phyloP scores from a whole-genome alignment of 2,113 vertebrate species.

The Thamnophis sirtalis region DNA sequence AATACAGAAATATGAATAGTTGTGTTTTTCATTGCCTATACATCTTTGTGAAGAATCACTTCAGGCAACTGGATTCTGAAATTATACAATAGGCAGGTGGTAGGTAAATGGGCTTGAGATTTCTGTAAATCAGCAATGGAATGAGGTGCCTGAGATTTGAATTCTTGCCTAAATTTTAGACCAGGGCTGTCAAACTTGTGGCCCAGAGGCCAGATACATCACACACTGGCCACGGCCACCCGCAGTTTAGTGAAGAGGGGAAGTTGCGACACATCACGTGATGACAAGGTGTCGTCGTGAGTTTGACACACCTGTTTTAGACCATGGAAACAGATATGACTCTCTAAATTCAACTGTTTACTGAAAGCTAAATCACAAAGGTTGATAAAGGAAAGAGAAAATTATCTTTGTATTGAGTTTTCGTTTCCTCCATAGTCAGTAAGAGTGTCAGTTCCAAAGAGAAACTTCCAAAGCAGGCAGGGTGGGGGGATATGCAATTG shows the following conservation, averaged over 20 bases:
- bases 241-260: no score
- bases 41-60: not conserved
- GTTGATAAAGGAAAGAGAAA: conserved; percentile 1
- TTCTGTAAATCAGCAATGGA: not conserved
- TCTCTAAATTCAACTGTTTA: not conserved
- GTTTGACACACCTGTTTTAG: not conserved
- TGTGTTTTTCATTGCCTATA: not conserved
- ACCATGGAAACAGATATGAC: not conserved
- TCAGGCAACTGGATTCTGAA: not conserved
- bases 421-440: not conserved
- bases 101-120: not conserved
- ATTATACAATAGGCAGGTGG: not conserved
- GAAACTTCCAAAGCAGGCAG: fast-evolving
- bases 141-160: not conserved
- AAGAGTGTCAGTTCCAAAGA: not conserved
- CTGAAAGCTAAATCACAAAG: not conserved
- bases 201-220: no score
- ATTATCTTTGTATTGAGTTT: not conserved
- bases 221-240: no score
- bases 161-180: not conserved
- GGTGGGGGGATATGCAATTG: not conserved
- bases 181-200: no score
- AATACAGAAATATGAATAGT: not conserved
- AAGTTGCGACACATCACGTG: no score
- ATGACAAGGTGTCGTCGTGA: no score